A percentile compares a stretch with the other conserved stretches of the same genome.
Conservation (phyloP, 2,888 invertebrate species). For the Clitarchus hookeri region DNA sequence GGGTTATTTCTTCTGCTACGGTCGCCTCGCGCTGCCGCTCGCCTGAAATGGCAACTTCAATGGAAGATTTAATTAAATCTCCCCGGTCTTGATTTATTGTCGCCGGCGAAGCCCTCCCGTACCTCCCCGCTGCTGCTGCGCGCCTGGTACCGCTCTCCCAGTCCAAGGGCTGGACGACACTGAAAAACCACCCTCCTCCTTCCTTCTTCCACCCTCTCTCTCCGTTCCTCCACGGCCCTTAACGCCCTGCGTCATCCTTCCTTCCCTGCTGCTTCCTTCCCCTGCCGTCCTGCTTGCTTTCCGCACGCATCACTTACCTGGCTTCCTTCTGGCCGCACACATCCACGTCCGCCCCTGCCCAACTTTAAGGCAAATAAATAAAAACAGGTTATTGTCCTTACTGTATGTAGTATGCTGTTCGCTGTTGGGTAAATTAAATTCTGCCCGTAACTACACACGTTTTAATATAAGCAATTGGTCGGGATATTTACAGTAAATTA, state of each 20-base stretch:
- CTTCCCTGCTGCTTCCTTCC: neutral
- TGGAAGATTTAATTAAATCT: constrained; percentile 67
- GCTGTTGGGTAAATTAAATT: no score
- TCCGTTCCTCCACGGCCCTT: no score
- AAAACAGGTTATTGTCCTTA: no score
- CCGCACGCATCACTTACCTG: neutral
- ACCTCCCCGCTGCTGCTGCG: constrained; percentile 25
- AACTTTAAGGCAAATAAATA: no score
- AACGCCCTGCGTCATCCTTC: neutral
- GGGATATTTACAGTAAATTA: no score
- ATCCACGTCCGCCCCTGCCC: no score
- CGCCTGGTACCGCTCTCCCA: neutral
- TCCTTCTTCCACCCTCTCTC: neutral
- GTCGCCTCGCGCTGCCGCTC: constrained; percentile 54
- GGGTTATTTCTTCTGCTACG: constrained; percentile 56
- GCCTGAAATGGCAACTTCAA: constrained; percentile 62
- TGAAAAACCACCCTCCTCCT: neutral
- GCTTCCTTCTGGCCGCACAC: no score
- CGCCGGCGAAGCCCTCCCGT: constrained; percentile 42
- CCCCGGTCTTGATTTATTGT: constrained; percentile 62
- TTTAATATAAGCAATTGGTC: no score
- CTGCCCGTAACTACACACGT: no score
- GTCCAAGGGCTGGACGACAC: neutral
- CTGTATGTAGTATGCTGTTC: no score
- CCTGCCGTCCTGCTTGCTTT: neutral